phyloP scores from a whole-genome alignment of 2,797 vertebrate genomes.

The Chloroceryle amazona region DNA sequence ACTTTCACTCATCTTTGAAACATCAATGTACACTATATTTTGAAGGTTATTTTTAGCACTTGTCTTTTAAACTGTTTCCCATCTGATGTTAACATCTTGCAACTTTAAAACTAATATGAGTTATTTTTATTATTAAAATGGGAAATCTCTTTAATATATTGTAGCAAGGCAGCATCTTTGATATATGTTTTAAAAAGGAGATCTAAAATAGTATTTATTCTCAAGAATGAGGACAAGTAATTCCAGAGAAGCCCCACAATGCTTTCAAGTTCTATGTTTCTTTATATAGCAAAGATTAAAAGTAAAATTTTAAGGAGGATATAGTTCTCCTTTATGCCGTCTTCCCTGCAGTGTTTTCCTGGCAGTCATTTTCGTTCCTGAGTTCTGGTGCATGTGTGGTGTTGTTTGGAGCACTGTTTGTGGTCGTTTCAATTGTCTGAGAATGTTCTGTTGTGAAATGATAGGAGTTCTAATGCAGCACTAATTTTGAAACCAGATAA shows the following conservation, averaged over 20 bases:
- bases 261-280: constrained; percentile 51
- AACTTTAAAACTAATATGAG: constrained; percentile 65
- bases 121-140: constrained; percentile 62
- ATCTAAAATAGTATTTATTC: constrained; percentile 58
- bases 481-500: constrained; percentile 26
- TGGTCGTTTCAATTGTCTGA: neutral
- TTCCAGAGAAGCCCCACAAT: constrained; percentile 19
- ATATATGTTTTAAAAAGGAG: constrained; percentile 39
- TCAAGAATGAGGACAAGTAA: neutral
- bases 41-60: constrained; percentile 80
- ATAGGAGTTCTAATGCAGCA: neutral
- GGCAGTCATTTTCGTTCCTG: neutral
- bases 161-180: constrained; percentile 44
- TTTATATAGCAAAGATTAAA: constrained; percentile 55
- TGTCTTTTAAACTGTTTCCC: constrained; percentile 75
- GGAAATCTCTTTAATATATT: constrained; percentile 39
- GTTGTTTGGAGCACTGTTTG: neutral
- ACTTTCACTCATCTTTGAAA: constrained; percentile 81
- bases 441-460: constrained; percentile 3
- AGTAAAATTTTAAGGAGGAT: constrained; percentile 27
- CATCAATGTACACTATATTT: constrained; percentile 70
- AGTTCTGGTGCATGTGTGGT: neutral
- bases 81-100: constrained; percentile 71
- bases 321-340: neutral
- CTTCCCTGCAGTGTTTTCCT: constrained; percentile 6